Percentiles rank a stretch among this genome's conserved stretches.
Evolutionary conservation across 2,797 vertebrate genomes (phyloP).

Genomic region (Poecilia wingei): DNA sequence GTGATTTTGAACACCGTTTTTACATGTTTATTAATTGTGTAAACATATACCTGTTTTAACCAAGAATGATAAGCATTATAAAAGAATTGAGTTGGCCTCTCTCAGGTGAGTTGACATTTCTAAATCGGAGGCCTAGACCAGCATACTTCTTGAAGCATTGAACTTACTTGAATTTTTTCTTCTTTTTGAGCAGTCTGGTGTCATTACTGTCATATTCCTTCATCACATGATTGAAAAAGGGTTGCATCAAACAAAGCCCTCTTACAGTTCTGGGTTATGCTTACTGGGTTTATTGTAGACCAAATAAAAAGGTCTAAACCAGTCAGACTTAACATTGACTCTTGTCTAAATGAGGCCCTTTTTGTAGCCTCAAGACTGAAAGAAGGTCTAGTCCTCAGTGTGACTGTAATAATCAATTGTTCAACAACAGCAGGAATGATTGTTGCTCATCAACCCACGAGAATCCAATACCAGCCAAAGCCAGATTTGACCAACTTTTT

Average conservation of each 20-base stretch:
- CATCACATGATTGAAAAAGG: not conserved
- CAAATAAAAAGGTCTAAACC: not conserved
- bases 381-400: not conserved
- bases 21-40: not conserved
- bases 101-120: not conserved
- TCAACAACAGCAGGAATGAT: not conserved
- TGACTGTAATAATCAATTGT: not conserved
- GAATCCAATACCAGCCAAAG: not conserved
- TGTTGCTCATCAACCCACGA: not conserved
- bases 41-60: not conserved
- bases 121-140: not conserved
- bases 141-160: not conserved
- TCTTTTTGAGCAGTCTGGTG: not conserved
- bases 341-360: not conserved
- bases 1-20: not conserved
- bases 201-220: not conserved
- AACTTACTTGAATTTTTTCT: not conserved
- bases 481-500: conserved; percentile 57
- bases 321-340: not conserved
- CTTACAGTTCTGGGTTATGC: not conserved
- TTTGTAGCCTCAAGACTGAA: not conserved
- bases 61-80: not conserved
- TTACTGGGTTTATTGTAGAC: not conserved
- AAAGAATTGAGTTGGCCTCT: not conserved
- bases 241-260: not conserved